Evolutionary conservation across 2,797 vertebrate species (phyloP), one percentile per base, ranked within the genome.

Genomic region (Toxotes lorentzi): DNA sequence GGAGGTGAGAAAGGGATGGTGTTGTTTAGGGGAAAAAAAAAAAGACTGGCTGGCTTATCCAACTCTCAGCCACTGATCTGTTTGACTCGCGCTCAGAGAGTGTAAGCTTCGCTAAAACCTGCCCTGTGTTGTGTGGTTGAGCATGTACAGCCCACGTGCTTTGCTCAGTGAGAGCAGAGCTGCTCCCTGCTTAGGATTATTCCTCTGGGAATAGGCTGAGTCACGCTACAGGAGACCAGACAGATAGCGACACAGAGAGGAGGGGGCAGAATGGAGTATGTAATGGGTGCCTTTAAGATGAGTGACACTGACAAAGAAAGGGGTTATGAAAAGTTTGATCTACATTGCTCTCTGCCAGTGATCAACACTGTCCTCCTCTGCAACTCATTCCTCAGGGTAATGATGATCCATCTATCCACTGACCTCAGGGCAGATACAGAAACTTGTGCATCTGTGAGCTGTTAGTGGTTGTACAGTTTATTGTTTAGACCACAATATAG

Each of bases 131-230:
- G 89, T 87, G 83, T 87, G 73, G 83, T 59, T 77, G 73, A 86
- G 82, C 76, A 40, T 90, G 89, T 74, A 73, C 60, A 45, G 82
- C 81, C 88, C 91, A 93, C 86, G 89, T 91, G 91, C 82, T 79
- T 68, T 14, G 14, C 84, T 87, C 73, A 58, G 64, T 4, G 24
- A 84, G 81, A 86, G 83, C 76, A 70, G 87, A 86, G 87, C 84
- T 72, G 78, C 89, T 90, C 80, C 82, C 77, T 84, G 86, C 47
- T 89, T 79, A 72, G 92, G 92, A 93, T 93, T 94, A 93, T 88
- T 92, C 89, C 78, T 80, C 88, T 81, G 86, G 90, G 91, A 90
- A 92, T 70, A 88, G 90, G 88, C 90, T 92, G 92, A 94, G 90
- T 94, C 93, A 94, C 85, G 84, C 88, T 81, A 88, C 85, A 79